phyloP scores from a whole-genome alignment of 2,888 invertebrate genomes.

The Drosophila kambysellisi region DNA sequence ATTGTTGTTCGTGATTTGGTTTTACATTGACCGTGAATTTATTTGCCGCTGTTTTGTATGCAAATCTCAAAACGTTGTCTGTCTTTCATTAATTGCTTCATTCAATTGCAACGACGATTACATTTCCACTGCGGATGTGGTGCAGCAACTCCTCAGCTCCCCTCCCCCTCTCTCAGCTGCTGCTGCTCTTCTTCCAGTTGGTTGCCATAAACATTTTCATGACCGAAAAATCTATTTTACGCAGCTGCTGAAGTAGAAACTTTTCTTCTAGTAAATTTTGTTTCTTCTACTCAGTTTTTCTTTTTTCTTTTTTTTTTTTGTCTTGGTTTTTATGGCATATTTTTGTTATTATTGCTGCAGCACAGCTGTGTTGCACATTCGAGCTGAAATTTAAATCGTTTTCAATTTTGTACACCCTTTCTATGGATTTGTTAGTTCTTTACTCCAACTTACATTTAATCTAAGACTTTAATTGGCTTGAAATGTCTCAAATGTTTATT shows the following conservation, averaged over 20 bases:
- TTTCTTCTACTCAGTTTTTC: not conserved
- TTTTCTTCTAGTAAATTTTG: slow-evolving; percentile 9
- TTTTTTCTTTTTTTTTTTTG: not conserved
- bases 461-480: not conserved
- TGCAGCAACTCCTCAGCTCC: not conserved
- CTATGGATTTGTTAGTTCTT: not conserved
- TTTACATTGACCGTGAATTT: slow-evolving; percentile 76
- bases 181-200: not conserved
- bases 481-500: not conserved
- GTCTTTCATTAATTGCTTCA: slow-evolving; percentile 59
- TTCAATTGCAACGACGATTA: slow-evolving; percentile 39
- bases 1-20: slow-evolving; percentile 49
- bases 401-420: not conserved
- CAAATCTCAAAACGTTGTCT: slow-evolving; percentile 45
- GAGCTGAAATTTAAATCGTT: not conserved
- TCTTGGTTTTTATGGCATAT: slow-evolving; percentile 6
- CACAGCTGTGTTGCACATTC: slow-evolving; percentile 18
- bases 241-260: slow-evolving; percentile 19
- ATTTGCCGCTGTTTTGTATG: slow-evolving; percentile 55
- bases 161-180: not conserved
- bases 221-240: slow-evolving; percentile 37
- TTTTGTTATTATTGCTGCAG: slow-evolving; percentile 8
- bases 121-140: slow-evolving; percentile 40
- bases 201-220: slow-evolving; percentile 40
- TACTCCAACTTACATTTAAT: not conserved